phyloP scores from a whole-genome alignment of 2,113 vertebrate species.

The Origma solitaria region DNA sequence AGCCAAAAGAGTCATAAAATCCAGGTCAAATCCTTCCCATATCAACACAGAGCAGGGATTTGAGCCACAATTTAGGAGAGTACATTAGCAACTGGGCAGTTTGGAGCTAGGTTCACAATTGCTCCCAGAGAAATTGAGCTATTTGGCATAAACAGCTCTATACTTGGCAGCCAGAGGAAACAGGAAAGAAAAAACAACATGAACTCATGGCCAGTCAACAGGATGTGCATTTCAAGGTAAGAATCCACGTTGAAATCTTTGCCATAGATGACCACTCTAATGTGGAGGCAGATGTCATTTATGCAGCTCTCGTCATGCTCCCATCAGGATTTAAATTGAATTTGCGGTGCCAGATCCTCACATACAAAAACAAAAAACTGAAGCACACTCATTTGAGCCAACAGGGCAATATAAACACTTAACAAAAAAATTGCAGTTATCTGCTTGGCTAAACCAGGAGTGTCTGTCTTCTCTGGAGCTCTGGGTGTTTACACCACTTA shows the following conservation, averaged over 20 bases:
- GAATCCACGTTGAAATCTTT: not conserved
- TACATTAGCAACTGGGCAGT: not conserved
- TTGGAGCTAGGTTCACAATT: not conserved
- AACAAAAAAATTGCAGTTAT: not conserved
- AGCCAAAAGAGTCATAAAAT: not conserved
- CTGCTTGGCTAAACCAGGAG: not conserved
- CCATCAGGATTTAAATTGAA: not conserved
- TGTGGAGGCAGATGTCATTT: not conserved
- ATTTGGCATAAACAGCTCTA: not conserved
- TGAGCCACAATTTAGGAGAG: not conserved
- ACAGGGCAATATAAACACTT: not conserved
- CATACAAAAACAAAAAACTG: not conserved
- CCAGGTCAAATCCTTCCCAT: not conserved
- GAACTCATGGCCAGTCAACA: not conserved
- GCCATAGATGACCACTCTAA: not conserved
- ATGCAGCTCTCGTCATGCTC: not conserved
- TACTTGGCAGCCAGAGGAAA: not conserved
- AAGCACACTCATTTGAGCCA: not conserved
- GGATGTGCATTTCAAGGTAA: not conserved
- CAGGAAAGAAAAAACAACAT: not conserved
- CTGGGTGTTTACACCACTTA: not conserved
- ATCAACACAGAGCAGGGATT: not conserved
- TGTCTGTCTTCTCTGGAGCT: not conserved
- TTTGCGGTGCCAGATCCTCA: not conserved
- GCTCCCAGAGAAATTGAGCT: not conserved